phyloP scores from a whole-genome alignment of 2,888 invertebrate species.

The Melolontha melolontha region DNA sequence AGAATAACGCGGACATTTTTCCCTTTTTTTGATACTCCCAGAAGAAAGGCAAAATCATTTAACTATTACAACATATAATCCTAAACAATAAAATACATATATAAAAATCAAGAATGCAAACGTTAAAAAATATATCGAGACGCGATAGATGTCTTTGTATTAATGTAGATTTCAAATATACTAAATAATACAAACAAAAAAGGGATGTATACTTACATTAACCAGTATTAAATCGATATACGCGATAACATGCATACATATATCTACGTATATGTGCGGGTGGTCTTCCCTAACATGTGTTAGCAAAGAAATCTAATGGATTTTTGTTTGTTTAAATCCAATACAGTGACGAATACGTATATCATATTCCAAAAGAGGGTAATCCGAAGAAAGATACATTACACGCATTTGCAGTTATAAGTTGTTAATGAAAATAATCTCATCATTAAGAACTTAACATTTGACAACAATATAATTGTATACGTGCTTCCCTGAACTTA shows the following conservation, averaged over 20 bases:
- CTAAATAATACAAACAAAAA: too few relatives aligned
- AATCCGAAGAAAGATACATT: slow-evolving; percentile 26
- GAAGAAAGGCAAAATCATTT: too few relatives aligned
- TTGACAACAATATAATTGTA: not conserved
- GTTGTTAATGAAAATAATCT: slow-evolving; percentile 5
- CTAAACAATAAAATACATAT: too few relatives aligned
- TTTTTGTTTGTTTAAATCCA: slow-evolving; percentile 53
- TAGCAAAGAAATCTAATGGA: slow-evolving; percentile 53
- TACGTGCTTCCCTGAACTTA: not conserved
- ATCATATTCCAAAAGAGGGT: slow-evolving; percentile 44
- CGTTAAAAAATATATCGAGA: too few relatives aligned
- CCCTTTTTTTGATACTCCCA: too few relatives aligned
- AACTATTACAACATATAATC: too few relatives aligned
- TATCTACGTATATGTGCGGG: slow-evolving; percentile 43
- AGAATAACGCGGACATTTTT: too few relatives aligned
- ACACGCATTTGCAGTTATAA: slow-evolving; percentile 11
- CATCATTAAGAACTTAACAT: not conserved
- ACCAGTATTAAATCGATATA: slow-evolving; percentile 6
- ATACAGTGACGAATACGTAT: slow-evolving; percentile 43
- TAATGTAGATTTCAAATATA: too few relatives aligned
- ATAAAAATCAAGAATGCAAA: too few relatives aligned
- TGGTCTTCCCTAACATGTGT: slow-evolving; percentile 50
- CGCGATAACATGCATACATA: not conserved
- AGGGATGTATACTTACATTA: too few relatives aligned
- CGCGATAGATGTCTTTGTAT: too few relatives aligned